Evolutionary conservation across 2,888 invertebrate species (phyloP), one percentile per base, ranked within the genome.

Genomic region (Xylota segnis): DNA sequence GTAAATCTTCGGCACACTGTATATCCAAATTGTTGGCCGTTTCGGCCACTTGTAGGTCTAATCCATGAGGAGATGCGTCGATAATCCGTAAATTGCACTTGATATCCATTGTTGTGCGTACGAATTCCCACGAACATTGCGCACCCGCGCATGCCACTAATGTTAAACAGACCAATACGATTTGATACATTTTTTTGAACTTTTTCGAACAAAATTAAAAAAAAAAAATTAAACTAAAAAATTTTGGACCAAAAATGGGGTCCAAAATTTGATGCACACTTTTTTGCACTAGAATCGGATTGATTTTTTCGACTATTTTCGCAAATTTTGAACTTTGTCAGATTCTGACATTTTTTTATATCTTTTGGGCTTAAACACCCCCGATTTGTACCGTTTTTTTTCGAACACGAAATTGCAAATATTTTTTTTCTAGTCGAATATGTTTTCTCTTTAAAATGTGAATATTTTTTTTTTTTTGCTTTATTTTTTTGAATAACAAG

Each of bases 1-100:
- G 94, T 89, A 96, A 93, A 86, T 95, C 94, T 90, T 96, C 95
- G 91, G 95, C 96, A 93, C 97, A 97, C 90, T 95, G 94, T 88
- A 98, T 94, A 88, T 95, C 94, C 87, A 98, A 93, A 87, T 94
- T 94, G 88, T 95, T 94, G 52, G 96, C 96, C 66, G 95, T 95
- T 87, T 97, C 97, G 50, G 95, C 92, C 75, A 92, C 93, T 75
- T 93, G 93, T 66, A 93, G 88, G 74, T 92, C 91, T 72, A 92
- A 88, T 78, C 87, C 87, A 50, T 88, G 83, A 34, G 89, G 89
- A 18, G 88, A 88, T 12, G 89, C 76, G 50, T 92, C 92, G 86
- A 92, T 88, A 70, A 91, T 90, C 52, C 92, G 91, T 66, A 92
- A 88, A 77, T 90, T 90, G 88, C 92, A 92, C 88, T 91, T 92